A percentile compares a stretch with the other conserved stretches of the same genome.
These are phyloP conservation scores for Steinernema hermaphroditum DNA, from an alignment of 2,888 invertebrate species.

Conservation along the genomic window DNA sequence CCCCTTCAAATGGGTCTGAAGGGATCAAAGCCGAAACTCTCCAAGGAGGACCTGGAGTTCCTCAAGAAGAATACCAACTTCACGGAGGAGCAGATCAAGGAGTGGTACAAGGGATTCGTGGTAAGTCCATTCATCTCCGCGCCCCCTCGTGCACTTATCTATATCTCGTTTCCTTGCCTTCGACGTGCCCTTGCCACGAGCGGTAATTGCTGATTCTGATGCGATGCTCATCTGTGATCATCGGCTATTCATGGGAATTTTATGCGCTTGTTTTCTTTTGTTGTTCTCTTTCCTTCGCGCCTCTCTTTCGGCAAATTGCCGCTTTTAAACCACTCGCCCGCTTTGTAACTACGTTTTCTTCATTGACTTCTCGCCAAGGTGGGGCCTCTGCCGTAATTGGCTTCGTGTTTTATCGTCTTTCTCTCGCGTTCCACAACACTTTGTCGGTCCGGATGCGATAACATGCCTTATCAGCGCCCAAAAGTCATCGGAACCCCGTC, in stretches of 20 bases:
- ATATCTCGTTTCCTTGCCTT: background rate
- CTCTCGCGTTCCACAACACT: background rate
- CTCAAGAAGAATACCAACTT: conserved; percentile 95
- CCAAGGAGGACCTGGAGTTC: conserved; percentile 91
- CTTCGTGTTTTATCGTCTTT: conserved; percentile 25
- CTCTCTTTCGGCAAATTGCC: conserved; percentile 6
- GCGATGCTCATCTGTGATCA: conserved; percentile 28
- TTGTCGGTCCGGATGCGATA: background rate
- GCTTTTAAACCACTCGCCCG: background rate
- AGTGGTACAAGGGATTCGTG: conserved; percentile 99
- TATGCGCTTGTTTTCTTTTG: conserved; percentile 31
- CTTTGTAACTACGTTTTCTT: background rate
- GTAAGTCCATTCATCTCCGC: conserved; percentile 72
- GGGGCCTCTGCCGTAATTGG: conserved; percentile 6
- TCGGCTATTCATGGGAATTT: conserved; percentile 31
- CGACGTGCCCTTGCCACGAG: background rate
- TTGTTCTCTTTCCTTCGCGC: background rate
- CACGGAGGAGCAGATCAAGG: conserved; percentile 97
- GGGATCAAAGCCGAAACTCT: conserved; percentile 66
- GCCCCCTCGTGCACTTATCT: background rate
- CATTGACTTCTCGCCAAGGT: background rate
- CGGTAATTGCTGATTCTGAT: conserved; percentile 17
- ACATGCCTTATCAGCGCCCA: conserved; percentile 7
- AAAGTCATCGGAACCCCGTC: background rate
- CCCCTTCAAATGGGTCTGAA: conserved; percentile 62